Evolutionary conservation across 30 jellyfish, hydroid and myxozoan genomes (phyloP), one percentile per base, ranked within the genome.

Genomic region (Pseudorhiza aurosa): DNA sequence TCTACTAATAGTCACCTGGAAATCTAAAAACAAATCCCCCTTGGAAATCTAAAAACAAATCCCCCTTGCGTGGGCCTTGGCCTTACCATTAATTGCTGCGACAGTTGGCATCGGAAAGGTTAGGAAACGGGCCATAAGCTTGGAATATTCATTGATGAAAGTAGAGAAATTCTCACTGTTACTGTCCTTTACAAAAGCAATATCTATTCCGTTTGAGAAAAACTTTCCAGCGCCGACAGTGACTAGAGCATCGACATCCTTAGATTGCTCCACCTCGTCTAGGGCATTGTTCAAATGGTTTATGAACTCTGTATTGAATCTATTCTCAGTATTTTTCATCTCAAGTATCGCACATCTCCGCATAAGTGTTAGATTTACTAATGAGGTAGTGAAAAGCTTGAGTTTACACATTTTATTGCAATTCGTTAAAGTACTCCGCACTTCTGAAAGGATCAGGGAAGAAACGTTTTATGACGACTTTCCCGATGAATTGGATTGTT

Each of bases 81-180:
- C 21, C 88, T 77, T 59, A 82, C 94, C 94, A 82, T 82, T 82
- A 17, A 82, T 55, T 5, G 87, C 87, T 7, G 94, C 94, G 27
- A 60, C 87, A 31, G 94, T 82, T 36, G 87, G 94, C 70, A 82
- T 21, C 1, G 94, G 94, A 71, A 82, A 82, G 22, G 87, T 58
- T 11, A 82, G 74, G 33, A 82, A 56, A 8, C 94, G 76, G 2
- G 94, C 94, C 80, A 82, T 68, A 25, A 82, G 83, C 62, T 44
- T 82, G n/a, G 81, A 43, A 57, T 64, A 82, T 8, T 58, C 71
- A 10, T 26, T 36, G 81, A 82, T 70, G 35, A 68, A 82, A 12
- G 19, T 81, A n/a, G 84, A 58, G 11, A 39, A 25, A 7, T 68
- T 22, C 14, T 68, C 65, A 14, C 32, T 55, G 72, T 42, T 64